Evolutionary conservation across 2,797 vertebrate genomes (phyloP), one percentile per base, ranked within the genome.

Genomic region (Neosilurus mollespiculum): DNA sequence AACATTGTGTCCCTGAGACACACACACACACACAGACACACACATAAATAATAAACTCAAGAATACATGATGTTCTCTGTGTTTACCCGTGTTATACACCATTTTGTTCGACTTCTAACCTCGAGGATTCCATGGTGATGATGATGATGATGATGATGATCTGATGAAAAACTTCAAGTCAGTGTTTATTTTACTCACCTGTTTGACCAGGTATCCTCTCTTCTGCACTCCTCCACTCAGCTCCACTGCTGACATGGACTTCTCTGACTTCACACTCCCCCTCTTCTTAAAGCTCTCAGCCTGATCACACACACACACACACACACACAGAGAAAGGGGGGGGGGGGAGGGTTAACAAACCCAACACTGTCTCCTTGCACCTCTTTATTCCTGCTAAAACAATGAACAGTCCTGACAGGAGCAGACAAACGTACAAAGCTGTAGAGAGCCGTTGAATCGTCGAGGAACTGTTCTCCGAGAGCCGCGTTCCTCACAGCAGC

Each of bases 171-270:
- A 56, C 53, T 8, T 54, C 69, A 71, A 15, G 37, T 56, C 71
- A 30, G 3, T 10, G 8, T 26, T 26, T 30, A 0, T 10, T 37
- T 4, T 10, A 49, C 85, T 91, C 87, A 99, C 98, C 96, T 99
- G 98, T 93, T 99, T 99, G 26, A 97, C 92, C 86, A 99, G 93
- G 88, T 93, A 99, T 85, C 97, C 97, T 93, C 96, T 96, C 88
- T 96, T 98, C 20, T 96, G 84, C 87, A 98, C 95, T 34, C 87
- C 92, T 70, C 98, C 97, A 10, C 97, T 97, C 84, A 97, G 87
- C 91, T 98, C 97, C 84, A 96, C 83, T 0, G 95, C 93, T 80
- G 95, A 95, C 88, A 95, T 90, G 0, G 93, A 94, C 5, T 94
- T 90, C 81, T 96, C 95, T 7, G 96, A 92, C 88, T 94, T 98